Conservation (phyloP, 2,888 invertebrate species). For the Cartodere bifasciata region DNA sequence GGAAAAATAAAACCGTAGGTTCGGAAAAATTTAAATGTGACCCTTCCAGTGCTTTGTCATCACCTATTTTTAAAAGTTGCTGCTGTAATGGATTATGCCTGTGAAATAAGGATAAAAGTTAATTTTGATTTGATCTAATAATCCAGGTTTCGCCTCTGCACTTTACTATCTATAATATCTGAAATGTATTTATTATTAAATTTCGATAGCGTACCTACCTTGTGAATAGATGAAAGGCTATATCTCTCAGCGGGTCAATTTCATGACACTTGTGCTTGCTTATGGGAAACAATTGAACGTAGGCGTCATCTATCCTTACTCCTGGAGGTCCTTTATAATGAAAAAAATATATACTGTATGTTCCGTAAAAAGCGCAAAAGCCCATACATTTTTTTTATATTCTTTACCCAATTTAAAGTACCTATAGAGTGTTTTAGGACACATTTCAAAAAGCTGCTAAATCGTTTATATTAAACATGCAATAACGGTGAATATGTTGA, state of each 20-base stretch:
- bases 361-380: neutral
- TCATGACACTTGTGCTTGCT: slow-evolving; percentile 44
- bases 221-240: slow-evolving; percentile 43
- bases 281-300: slow-evolving; percentile 44
- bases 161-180: too few relatives aligned
- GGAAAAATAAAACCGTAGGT: slow-evolving; percentile 47
- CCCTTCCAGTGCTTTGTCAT: slow-evolving; percentile 41
- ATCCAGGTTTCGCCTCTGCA: too few relatives aligned
- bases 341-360: neutral
- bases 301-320: slow-evolving; percentile 42
- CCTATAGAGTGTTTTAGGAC: too few relatives aligned
- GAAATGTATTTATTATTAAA: neutral
- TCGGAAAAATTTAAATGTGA: slow-evolving; percentile 46
- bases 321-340: slow-evolving; percentile 42
- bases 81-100: slow-evolving; percentile 45
- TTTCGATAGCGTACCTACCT: slow-evolving; percentile 32
- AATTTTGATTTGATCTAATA: neutral
- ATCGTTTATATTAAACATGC: too few relatives aligned
- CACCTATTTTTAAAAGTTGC: slow-evolving; percentile 37
- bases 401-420: too few relatives aligned
- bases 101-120: slow-evolving; percentile 10
- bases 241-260: slow-evolving; percentile 39
- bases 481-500: too few relatives aligned
- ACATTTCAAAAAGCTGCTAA: too few relatives aligned
- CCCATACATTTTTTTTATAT: neutral